Evolutionary conservation across 2,113 vertebrate genomes (phyloP).

Genomic region (Aegypius monachus): DNA sequence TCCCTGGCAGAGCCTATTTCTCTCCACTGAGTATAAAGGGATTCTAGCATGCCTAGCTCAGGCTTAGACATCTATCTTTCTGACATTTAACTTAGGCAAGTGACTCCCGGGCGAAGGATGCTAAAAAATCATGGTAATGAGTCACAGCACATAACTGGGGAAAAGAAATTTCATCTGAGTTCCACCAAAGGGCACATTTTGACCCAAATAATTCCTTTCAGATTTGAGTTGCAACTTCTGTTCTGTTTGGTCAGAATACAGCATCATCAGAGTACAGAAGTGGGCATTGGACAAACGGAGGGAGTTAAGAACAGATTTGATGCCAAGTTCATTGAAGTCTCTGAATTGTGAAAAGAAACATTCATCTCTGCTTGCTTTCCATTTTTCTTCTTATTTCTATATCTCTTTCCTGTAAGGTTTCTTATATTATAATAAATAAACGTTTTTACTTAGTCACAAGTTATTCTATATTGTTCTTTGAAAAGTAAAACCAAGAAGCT

Average conservation of each 20-base stretch:
- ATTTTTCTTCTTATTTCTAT: neutral
- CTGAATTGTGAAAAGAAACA: slow-evolving; percentile 59
- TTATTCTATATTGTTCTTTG: neutral
- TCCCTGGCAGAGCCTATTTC: neutral
- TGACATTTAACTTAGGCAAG: slow-evolving; percentile 29
- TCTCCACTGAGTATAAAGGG: slow-evolving; percentile 10
- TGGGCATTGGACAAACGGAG: slow-evolving; percentile 31
- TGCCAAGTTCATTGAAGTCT: slow-evolving; percentile 48
- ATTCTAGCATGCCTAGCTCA: neutral
- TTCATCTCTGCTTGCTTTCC: slow-evolving; percentile 15
- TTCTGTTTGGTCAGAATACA: slow-evolving; percentile 29
- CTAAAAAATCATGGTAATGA: neutral
- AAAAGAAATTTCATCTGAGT: neutral
- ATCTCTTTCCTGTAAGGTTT: neutral
- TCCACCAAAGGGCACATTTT: neutral
- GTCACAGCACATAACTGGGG: neutral
- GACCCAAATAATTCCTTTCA: slow-evolving; percentile 20
- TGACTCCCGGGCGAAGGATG: neutral
- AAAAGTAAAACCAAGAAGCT: slow-evolving; percentile 7
- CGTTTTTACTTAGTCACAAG: neutral
- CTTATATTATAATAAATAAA: slow-evolving; percentile 28
- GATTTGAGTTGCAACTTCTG: slow-evolving; percentile 35
- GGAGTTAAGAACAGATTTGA: slow-evolving; percentile 47
- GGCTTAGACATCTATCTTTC: slow-evolving; percentile 36
- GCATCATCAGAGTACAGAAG: neutral